Conservation (phyloP, 1,140 invertebrate genomes). For the Pogonomyrmex barbatus region DNA sequence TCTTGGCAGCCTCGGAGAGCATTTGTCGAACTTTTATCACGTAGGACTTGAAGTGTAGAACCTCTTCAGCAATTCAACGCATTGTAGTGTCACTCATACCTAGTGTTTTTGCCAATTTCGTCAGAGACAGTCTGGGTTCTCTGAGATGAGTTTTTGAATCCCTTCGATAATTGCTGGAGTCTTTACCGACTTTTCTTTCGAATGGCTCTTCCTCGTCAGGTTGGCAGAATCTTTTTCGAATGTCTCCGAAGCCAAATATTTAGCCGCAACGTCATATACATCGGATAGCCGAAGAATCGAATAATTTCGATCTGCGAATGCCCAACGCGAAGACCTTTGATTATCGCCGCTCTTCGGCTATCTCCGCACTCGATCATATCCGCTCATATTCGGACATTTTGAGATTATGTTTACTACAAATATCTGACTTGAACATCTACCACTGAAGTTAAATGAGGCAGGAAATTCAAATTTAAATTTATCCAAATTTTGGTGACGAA, state of each 20-base stretch:
- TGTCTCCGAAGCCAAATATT: slow-evolving; percentile 2
- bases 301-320: neutral
- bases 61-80: slow-evolving; percentile 34
- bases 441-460: no score
- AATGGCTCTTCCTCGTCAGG: no score
- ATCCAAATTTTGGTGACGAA: neutral
- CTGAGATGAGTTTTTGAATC: no score
- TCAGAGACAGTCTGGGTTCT: no score
- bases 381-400: slow-evolving; percentile 19
- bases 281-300: neutral
- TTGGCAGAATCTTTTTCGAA: neutral
- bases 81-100: no score
- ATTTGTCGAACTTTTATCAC: neutral
- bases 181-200: no score
- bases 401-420: neutral
- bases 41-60: neutral
- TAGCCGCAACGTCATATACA: neutral
- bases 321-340: neutral
- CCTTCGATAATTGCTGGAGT: no score
- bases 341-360: slow-evolving; percentile 7
- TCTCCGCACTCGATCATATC: neutral
- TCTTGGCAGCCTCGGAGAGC: neutral
- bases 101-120: no score
- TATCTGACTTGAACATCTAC: neutral
- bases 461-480: neutral